Percentiles rank a stretch among this genome's conserved stretches.
Evolutionary conservation across 2,797 vertebrate species (phyloP).

Genomic region (Neoniphon sammara): DNA sequence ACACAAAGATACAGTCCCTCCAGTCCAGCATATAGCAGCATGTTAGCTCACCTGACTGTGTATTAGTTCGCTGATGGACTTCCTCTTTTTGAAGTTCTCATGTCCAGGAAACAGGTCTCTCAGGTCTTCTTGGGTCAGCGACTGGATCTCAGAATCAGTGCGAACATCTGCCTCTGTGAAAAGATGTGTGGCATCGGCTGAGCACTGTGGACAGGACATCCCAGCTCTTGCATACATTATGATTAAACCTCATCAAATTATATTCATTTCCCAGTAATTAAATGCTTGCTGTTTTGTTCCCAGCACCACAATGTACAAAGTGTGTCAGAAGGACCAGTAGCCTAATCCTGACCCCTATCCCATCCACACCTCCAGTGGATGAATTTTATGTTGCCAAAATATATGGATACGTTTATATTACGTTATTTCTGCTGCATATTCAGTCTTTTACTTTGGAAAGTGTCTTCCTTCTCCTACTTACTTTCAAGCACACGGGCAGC

Average conservation of each 20-base stretch:
- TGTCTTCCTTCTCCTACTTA: conserved; percentile 21
- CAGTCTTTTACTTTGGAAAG: no score
- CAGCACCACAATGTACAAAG: background rate
- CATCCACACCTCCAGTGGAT: no score
- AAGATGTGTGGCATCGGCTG: background rate
- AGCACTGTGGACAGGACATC: background rate
- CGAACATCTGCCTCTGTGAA: background rate
- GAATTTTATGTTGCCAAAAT: no score
- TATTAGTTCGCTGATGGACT: conserved; percentile 10
- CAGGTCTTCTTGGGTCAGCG: conserved; percentile 47
- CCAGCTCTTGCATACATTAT: background rate
- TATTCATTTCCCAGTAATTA: no score
- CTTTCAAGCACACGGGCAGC: rapidly evolving
- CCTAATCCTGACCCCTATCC: no score
- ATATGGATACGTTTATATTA: no score
- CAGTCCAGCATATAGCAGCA: background rate
- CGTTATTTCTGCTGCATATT: no score
- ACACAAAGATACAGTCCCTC: no score
- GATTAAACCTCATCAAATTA: background rate
- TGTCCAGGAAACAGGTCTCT: conserved; percentile 13
- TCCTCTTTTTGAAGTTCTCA: background rate
- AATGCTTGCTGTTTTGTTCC: background rate
- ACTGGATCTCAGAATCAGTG: conserved; percentile 37
- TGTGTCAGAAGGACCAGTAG: no score
- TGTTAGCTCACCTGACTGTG: conserved; percentile 38